Base-by-base conservation (phyloP, 1,140 invertebrate species). In the Lepidotrigona ventralis region DNA sequence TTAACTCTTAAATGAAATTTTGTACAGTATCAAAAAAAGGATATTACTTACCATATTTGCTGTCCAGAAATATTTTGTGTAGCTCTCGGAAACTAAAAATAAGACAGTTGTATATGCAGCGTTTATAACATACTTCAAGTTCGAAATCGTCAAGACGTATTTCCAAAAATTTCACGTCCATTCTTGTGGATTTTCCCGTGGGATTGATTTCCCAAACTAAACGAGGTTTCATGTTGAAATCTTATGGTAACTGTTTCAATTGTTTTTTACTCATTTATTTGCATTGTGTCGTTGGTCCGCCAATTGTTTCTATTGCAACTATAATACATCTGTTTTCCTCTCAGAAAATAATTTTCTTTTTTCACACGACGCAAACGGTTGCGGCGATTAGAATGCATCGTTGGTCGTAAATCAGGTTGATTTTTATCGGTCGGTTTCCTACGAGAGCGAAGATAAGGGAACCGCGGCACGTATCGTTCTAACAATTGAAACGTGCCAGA, bases 401-500 rank as follows among this genome's bases (percentile, higher is more conserved):
- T 23, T 39, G 72, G 29, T 33, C 29, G 29, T 81, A 81, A 81
- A 81, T 81, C 80, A 81, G 64, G 2, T 19, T 29, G 64, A 54
- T 77, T 82, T 82, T 77, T 82, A 77, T 68, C 64, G 64, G 63
- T 51, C 80, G 54, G 33, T 56, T 76, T 76, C 53, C 73, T 64
- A 46, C 58, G 21, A 23, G 29, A 29, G 53, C 5, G 63, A 46
- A 77, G 74, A 82, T 82, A 82, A 82, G 80, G 73, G 26, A 58
- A 46, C 73, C n/a, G 63, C 58, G 53, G 63, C 53, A 58, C 74
- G 80, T 76, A 77, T 82, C 64, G 74, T 77, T 29, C 19, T 69
- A 82, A 82, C 80, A 82, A 82, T 82, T 82, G 80, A 82, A 82
- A 82, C 64, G 19, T 53, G 33, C 23, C 21, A 6, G 73, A 82